These are phyloP conservation scores for Meloidogyne floridensis DNA, from an alignment of 1,140 invertebrate genomes.

Conservation along the genomic window DNA sequence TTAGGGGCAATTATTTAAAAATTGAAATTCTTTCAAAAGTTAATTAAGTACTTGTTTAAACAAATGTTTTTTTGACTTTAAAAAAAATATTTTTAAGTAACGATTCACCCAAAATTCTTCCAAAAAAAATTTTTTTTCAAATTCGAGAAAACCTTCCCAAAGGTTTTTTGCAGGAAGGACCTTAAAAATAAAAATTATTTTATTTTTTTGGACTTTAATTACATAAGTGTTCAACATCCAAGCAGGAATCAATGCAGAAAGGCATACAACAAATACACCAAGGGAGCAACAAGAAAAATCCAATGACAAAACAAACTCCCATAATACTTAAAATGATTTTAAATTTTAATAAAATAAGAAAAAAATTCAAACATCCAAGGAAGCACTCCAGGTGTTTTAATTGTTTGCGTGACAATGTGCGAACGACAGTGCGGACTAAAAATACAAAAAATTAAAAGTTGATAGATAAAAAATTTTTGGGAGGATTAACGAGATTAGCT, in stretches of 20 bases:
- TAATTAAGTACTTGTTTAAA: too few relatives aligned
- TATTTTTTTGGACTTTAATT: neutral
- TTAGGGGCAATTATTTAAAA: too few relatives aligned
- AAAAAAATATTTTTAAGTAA: neutral
- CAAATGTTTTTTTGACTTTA: too few relatives aligned
- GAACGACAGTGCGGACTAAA: neutral
- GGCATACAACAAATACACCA: slow-evolving; percentile 61
- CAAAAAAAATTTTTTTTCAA: slow-evolving; percentile 3
- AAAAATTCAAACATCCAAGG: slow-evolving; percentile 26
- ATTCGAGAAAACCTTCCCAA: slow-evolving; percentile 57
- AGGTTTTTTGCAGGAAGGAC: slow-evolving; percentile 58
- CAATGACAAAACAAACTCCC: slow-evolving; percentile 56
- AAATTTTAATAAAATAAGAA: neutral
- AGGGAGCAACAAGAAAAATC: slow-evolving; percentile 51
- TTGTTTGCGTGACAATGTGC: neutral
- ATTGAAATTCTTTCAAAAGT: too few relatives aligned
- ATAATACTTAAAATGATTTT: slow-evolving; percentile 22
- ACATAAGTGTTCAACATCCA: slow-evolving; percentile 60
- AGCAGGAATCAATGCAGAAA: slow-evolving; percentile 59
- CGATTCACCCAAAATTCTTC: too few relatives aligned
- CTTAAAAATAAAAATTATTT: neutral
- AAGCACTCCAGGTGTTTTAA: neutral
- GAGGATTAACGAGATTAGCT: too few relatives aligned
- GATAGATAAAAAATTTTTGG: too few relatives aligned
- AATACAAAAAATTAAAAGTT: neutral